These are phyloP conservation scores for Andricus curvator DNA, from an alignment of 2,888 invertebrate genomes.

Conservation along the genomic window DNA sequence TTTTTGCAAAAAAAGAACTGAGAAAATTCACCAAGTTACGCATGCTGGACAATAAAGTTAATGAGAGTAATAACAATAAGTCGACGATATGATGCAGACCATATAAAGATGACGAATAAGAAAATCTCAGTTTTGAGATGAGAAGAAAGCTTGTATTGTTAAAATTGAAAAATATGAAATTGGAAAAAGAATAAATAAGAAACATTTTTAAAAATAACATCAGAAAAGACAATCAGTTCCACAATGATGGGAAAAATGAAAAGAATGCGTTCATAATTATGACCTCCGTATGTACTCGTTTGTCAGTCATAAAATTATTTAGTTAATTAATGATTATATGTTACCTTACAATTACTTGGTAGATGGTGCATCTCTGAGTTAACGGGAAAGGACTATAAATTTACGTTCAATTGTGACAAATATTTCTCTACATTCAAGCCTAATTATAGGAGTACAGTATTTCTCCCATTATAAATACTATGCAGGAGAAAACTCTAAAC, in stretches of 20 bases:
- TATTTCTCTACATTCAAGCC: slow-evolving; percentile 20
- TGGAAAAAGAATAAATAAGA: neutral
- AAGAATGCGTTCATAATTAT: slow-evolving; percentile 2
- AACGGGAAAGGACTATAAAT: slow-evolving; percentile 13
- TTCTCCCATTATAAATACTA: slow-evolving; percentile 2
- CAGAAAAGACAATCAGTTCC: neutral
- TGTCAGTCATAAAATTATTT: neutral
- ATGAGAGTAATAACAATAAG: neutral
- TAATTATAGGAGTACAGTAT: slow-evolving; percentile 3
- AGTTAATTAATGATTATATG: neutral
- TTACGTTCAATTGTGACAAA: slow-evolving; percentile 27
- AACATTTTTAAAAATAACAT: neutral
- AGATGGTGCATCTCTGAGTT: slow-evolving; percentile 11
- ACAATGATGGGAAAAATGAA: neutral
- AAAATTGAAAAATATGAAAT: neutral
- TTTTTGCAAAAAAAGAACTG: neutral
- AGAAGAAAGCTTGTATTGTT: neutral
- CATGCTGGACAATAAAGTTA: neutral
- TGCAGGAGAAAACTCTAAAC: slow-evolving; percentile 1
- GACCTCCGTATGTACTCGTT: neutral
- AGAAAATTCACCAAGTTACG: neutral
- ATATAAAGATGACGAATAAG: neutral
- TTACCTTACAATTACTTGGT: neutral
- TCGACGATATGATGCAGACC: neutral
- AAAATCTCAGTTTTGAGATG: neutral